Base-by-base conservation (phyloP, 2,797 vertebrate genomes). In the Cryptoblepharus egeriae region DNA sequence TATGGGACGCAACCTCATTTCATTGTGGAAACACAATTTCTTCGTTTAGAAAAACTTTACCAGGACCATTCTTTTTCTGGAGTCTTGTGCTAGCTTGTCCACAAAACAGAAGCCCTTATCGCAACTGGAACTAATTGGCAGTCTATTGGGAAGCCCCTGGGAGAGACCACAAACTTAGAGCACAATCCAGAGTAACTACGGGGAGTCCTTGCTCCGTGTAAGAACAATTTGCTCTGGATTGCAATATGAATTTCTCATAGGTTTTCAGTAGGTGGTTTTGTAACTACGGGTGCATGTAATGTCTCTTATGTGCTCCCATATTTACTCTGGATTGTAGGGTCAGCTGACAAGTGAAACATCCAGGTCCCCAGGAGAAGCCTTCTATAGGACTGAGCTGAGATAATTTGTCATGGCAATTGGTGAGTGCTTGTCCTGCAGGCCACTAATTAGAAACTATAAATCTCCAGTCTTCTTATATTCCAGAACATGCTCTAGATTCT, bases 321-420 rank as follows among this genome's bases (percentile, higher is more conserved):
- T n/a, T n/a, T n/a, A n/a, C n/a, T n/a, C n/a, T n/a, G n/a, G n/a
- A n/a, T n/a, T n/a, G n/a, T n/a, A n/a, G n/a, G n/a, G n/a, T 83
- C 82, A 81, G 85, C 9, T 80, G 76, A 24, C 84, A 71, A 32
- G 58, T 0, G n/a, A 81, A 92, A 89, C 88, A 55, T 80, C 79
- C 77, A 82, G 85, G 85, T 39, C n/a, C 75, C 37, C 61, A 73
- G 77, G 80, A 63, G 30, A 61, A 45, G 68, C 16, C 22, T 89
- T 86, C 77, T 82, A 45, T 57, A 65, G 42, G 77, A 37, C 55
- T 45, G 32, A 42, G 85, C 76, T 60, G 81, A 85, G 77, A 79
- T 71, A 80, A 73, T 89, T 81, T 85, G 85, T 85, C 65, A 82
- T 72, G 60, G 85, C 77, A 88, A 81, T 70, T 42, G 80, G 71